A percentile compares a stretch with the other conserved stretches of the same genome.
Evolutionary conservation across 2,797 vertebrate species (phyloP).

Genomic region (Aratinga solstitialis): DNA sequence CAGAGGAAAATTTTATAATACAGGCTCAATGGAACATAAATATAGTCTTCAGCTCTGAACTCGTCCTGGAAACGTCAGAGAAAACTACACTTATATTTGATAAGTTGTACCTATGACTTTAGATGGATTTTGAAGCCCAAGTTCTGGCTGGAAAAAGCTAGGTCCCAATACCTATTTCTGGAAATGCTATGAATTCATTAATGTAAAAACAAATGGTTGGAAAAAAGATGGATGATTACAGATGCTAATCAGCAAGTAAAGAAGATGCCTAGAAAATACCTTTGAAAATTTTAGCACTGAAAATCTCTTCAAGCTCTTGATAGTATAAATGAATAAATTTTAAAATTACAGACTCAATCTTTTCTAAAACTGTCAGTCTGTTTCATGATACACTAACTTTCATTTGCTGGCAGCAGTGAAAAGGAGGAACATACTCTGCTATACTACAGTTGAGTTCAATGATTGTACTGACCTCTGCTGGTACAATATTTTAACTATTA

Average conservation of each 20-base stretch:
- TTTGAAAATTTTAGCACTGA: not conserved
- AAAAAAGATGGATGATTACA: not conserved
- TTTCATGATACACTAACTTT: conserved; percentile 30
- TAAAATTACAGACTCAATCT: not conserved
- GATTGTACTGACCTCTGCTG: conserved; percentile 80
- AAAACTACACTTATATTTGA: not conserved
- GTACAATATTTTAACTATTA: not conserved
- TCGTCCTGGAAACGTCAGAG: not conserved
- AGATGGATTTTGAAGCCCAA: not conserved
- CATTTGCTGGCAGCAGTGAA: not conserved
- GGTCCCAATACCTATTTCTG: not conserved
- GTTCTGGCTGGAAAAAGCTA: not conserved
- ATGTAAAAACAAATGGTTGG: not conserved
- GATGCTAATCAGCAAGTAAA: not conserved
- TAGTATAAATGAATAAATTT: conserved; percentile 3
- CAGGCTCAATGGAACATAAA: not conserved
- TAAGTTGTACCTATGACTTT: not conserved
- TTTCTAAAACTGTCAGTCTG: not conserved
- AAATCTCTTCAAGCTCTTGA: conserved; percentile 6
- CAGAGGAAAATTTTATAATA: not conserved
- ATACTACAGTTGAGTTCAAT: conserved; percentile 43
- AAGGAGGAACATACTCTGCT: not conserved
- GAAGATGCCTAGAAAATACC: not conserved
- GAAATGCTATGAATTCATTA: not conserved
- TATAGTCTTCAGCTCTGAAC: not conserved